phyloP scores from a whole-genome alignment of 2,797 vertebrate species.

The Aulostomus chinensis region DNA sequence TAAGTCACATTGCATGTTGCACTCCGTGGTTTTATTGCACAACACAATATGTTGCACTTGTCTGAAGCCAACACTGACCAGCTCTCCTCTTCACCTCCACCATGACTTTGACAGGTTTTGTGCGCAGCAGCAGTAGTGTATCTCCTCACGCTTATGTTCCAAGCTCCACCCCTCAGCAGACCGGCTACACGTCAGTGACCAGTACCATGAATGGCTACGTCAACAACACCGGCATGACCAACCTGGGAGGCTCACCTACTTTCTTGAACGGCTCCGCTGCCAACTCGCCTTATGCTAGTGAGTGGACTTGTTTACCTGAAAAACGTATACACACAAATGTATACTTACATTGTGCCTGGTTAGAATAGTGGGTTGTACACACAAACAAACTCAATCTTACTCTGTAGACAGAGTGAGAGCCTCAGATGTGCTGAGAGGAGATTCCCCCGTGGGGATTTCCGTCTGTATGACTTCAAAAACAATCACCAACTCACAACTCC shows the following conservation, averaged over 20 bases:
- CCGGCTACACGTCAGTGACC: conserved; percentile 94
- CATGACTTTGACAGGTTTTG: conserved; percentile 95
- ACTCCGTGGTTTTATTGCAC: no score
- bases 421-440: conserved; percentile 45
- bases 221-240: conserved; percentile 92
- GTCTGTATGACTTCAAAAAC: conserved; percentile 55
- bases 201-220: conserved; percentile 97
- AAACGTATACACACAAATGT: conserved; percentile 20
- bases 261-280: conserved; percentile 98
- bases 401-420: conserved; percentile 22
- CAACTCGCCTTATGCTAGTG: conserved; percentile 99
- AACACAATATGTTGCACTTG: no score
- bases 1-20: no score
- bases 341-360: background rate
- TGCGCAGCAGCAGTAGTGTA: conserved; percentile 96
- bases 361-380: background rate
- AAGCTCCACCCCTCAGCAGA: conserved; percentile 97
- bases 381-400: background rate
- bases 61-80: no score
- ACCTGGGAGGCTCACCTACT: conserved; percentile 94
- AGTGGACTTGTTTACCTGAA: conserved; percentile 64
- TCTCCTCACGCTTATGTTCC: conserved; percentile 96
- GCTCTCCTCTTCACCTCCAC: no score
- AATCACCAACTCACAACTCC: conserved; percentile 32
- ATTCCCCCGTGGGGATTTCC: conserved; percentile 53